Conservation (phyloP, 2,888 invertebrate species). For the Stenchaetothrips biformis region DNA sequence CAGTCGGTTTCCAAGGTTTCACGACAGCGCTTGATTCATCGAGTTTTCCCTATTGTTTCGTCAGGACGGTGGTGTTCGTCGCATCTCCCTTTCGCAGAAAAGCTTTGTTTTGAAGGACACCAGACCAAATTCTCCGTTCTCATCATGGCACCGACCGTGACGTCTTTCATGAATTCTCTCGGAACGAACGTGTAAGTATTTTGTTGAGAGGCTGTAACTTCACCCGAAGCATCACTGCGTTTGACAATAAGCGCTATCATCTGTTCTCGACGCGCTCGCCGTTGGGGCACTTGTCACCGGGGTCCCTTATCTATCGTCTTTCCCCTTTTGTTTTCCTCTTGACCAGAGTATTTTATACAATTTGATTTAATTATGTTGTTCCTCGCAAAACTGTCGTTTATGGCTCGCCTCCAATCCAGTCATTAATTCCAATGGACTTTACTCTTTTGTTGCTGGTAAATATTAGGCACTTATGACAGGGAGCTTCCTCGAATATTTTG, state of each 20-base stretch:
- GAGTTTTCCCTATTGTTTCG: neutral
- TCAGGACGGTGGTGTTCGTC: neutral
- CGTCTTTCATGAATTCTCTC: constrained; percentile 64
- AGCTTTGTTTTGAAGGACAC: constrained; percentile 10
- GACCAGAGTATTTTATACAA: neutral
- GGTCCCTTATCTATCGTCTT: too few relatives aligned
- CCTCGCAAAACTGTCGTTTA: too few relatives aligned
- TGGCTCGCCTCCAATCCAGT: too few relatives aligned
- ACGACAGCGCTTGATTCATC: neutral
- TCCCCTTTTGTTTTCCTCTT: too few relatives aligned
- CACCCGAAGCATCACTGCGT: too few relatives aligned
- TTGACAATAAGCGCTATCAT: too few relatives aligned
- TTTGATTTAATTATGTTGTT: neutral
- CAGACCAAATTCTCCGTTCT: neutral
- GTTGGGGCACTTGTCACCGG: too few relatives aligned
- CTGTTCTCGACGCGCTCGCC: too few relatives aligned
- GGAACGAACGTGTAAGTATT: constrained; percentile 63
- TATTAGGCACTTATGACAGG: neutral
- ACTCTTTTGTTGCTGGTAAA: neutral
- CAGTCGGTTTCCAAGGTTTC: neutral
- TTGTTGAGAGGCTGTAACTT: neutral
- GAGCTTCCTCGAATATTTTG: too few relatives aligned
- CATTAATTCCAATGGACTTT: neutral
- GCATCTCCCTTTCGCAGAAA: neutral
- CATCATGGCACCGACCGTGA: constrained; percentile 57